phyloP scores from a whole-genome alignment of 2,888 invertebrate species.

The Druceiella hillmani region DNA sequence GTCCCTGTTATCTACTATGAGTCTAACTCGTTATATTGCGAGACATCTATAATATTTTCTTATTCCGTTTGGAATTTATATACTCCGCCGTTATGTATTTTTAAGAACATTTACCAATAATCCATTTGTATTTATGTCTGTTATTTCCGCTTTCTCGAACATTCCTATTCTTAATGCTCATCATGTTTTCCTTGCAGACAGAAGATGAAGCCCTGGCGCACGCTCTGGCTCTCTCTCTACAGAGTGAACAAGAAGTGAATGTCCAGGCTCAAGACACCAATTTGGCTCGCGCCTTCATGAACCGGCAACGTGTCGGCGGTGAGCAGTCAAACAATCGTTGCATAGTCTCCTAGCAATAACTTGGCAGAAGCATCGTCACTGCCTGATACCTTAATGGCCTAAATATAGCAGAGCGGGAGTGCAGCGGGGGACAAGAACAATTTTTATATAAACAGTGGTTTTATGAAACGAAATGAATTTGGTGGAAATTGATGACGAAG shows the following conservation, averaged over 20 bases:
- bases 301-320: conserved; percentile 39
- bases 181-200: conserved; percentile 41
- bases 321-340: conserved; percentile 37
- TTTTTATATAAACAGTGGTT: no score
- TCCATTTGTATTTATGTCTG: conserved; percentile 3
- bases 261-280: conserved; percentile 39
- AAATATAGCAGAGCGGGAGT: no score
- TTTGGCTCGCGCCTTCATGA: conserved; percentile 48
- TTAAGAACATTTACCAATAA: conserved; percentile 8
- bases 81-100: background rate
- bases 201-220: conserved; percentile 90
- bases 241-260: conserved; percentile 41
- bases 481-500: no score
- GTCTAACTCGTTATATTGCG: no score
- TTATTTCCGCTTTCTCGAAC: conserved; percentile 2
- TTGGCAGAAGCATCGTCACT: no score
- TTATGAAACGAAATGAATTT: no score
- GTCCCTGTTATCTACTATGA: no score
- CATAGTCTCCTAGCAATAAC: conserved; percentile 32
- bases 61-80: no score
- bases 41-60: conserved; percentile 3
- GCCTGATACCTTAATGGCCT: no score
- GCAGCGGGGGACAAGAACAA: no score
- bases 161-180: conserved; percentile 4
- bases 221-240: conserved; percentile 74